These are phyloP conservation scores for Danio aesculapii DNA, from an alignment of 2,797 vertebrate species.

Conservation along the genomic window DNA sequence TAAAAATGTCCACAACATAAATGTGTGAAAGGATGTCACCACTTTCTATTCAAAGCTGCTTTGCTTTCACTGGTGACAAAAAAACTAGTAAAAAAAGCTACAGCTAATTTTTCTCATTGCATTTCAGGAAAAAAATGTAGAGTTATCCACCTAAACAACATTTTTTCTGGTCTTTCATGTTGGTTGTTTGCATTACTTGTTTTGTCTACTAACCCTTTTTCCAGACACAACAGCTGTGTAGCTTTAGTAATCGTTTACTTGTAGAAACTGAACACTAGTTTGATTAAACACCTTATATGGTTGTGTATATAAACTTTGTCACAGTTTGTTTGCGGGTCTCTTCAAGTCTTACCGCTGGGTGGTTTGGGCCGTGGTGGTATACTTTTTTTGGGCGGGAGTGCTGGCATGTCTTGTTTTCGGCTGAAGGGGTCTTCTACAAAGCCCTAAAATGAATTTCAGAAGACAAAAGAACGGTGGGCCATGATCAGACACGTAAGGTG, in stretches of 20 bases:
- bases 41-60: conserved; percentile 10
- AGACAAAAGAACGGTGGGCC: not conserved
- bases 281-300: not conserved
- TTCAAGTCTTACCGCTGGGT: conserved; percentile 88
- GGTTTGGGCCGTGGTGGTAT: conserved; percentile 94
- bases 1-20: conserved; percentile 17
- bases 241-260: not conserved
- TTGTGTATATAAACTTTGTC: not conserved
- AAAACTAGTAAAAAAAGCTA: not conserved
- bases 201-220: not conserved
- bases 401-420: conserved; percentile 91
- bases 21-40: conserved; percentile 9
- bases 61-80: conserved; percentile 18
- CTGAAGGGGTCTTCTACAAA: conserved; percentile 93
- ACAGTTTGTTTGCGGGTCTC: not conserved
- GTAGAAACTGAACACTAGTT: not conserved
- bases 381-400: conserved; percentile 94
- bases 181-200: not conserved
- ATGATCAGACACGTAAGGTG: conserved; percentile 5
- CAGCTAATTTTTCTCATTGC: not conserved
- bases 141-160: not conserved
- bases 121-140: not conserved
- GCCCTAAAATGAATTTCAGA: conserved; percentile 63
- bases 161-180: not conserved
- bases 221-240: not conserved